These are phyloP conservation scores for Lasioglossum marginatum DNA, from an alignment of 2,888 invertebrate genomes.

Conservation along the genomic window DNA sequence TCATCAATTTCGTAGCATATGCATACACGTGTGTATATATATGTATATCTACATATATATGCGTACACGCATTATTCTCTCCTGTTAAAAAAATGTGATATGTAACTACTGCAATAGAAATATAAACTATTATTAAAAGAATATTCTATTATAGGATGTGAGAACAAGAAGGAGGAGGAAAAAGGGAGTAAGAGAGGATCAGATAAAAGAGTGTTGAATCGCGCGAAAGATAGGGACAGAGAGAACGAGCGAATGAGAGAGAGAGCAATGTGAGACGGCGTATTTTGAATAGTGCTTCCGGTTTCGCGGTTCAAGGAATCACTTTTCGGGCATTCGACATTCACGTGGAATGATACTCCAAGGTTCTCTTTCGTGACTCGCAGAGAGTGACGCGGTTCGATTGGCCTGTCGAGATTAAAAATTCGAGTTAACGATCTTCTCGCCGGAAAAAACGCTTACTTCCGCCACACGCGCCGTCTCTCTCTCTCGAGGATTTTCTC, in stretches of 20 bases:
- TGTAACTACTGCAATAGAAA: constrained; percentile 82
- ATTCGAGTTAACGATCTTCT: neutral
- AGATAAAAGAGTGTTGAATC: neutral
- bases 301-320: constrained; percentile 16
- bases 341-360: neutral
- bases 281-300: constrained; percentile 41
- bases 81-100: constrained; percentile 78
- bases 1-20: constrained; percentile 58
- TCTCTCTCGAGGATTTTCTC: constrained; percentile 12
- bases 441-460: constrained; percentile 21
- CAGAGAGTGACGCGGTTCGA: too few species aligned
- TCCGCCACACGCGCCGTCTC: constrained; percentile 19
- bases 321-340: constrained; percentile 30
- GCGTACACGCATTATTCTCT: constrained; percentile 69
- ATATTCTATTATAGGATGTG: constrained; percentile 66
- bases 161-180: constrained; percentile 5
- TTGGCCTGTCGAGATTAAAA: neutral
- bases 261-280: constrained; percentile 47
- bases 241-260: neutral
- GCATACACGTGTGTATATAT: constrained; percentile 13
- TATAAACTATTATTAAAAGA: constrained; percentile 75
- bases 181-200: constrained; percentile 29
- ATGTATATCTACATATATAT: neutral
- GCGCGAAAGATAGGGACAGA: neutral
- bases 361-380: neutral